phyloP scores from a whole-genome alignment of 2,888 invertebrate genomes.

The Papilio gigon region DNA sequence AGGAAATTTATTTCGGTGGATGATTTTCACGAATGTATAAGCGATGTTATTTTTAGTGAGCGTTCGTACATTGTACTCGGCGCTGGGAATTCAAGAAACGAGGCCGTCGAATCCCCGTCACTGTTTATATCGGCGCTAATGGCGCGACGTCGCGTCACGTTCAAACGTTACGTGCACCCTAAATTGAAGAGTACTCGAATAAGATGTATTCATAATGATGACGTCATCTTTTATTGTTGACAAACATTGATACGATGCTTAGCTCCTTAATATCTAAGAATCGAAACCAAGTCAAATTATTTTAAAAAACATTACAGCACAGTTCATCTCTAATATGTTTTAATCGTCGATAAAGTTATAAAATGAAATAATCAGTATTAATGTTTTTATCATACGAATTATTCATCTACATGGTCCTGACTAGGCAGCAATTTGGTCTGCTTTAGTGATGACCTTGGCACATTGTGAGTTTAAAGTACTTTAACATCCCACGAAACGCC shows the following conservation, averaged over 20 bases:
- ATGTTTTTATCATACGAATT: neutral
- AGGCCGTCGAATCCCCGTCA: conserved; percentile 61
- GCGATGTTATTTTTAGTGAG: conserved; percentile 64
- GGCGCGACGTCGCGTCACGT: conserved; percentile 43
- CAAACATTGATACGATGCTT: neutral
- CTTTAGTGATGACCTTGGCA: conserved; percentile 14
- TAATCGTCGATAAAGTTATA: neutral
- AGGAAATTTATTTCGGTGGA: conserved; percentile 56
- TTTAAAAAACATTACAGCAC: no score
- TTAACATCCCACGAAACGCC: conserved; percentile 4
- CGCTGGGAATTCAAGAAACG: conserved; percentile 57
- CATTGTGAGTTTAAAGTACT: neutral
- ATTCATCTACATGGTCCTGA: neutral
- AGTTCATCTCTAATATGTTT: neutral
- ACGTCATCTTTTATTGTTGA: neutral
- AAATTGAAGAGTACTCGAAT: neutral
- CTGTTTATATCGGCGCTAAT: conserved; percentile 57
- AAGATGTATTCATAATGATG: conserved; percentile 3
- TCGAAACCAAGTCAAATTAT: no score
- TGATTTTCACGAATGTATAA: conserved; percentile 48
- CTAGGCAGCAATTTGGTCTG: neutral
- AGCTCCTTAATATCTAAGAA: no score
- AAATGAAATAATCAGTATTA: neutral
- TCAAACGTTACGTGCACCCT: neutral
- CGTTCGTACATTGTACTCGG: conserved; percentile 52